Conservation (phyloP, 2,113 vertebrate species). For the Nycticryphes semicollaris region DNA sequence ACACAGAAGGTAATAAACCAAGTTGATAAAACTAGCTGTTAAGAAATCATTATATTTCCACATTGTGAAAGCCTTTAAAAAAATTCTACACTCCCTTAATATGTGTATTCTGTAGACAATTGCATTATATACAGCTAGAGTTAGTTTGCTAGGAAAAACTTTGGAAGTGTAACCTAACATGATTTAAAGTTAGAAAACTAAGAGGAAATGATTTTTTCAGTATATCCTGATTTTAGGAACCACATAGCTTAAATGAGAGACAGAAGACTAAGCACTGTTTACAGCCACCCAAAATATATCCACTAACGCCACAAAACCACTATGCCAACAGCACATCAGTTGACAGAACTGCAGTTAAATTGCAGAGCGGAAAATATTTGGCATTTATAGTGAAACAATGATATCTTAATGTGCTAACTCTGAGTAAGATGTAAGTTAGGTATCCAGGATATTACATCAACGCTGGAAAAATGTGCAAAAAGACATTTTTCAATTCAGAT, state of each 20-base stretch:
- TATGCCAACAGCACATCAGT: neutral
- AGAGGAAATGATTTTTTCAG: neutral
- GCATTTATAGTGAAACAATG: conserved; percentile 5
- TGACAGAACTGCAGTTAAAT: neutral
- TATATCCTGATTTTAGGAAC: neutral
- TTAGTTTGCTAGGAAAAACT: neutral
- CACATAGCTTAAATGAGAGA: neutral
- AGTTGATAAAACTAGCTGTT: neutral
- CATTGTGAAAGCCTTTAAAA: neutral
- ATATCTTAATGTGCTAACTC: conserved; percentile 26
- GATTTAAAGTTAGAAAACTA: neutral
- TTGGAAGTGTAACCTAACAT: neutral
- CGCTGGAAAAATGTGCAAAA: neutral
- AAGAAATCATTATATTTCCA: neutral
- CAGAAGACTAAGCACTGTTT: neutral
- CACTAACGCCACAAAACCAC: neutral
- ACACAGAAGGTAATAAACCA: neutral
- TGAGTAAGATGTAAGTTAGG: neutral
- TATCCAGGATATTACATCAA: conserved; percentile 59
- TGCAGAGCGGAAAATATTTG: conserved; percentile 45
- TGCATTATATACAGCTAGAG: neutral
- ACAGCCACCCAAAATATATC: neutral
- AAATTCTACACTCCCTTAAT: neutral
- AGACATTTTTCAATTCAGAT: conserved; percentile 33
- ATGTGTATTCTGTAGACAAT: neutral